Conservation (phyloP, 2,113 vertebrate genomes). For the Heterotilapia buettikoferi region DNA sequence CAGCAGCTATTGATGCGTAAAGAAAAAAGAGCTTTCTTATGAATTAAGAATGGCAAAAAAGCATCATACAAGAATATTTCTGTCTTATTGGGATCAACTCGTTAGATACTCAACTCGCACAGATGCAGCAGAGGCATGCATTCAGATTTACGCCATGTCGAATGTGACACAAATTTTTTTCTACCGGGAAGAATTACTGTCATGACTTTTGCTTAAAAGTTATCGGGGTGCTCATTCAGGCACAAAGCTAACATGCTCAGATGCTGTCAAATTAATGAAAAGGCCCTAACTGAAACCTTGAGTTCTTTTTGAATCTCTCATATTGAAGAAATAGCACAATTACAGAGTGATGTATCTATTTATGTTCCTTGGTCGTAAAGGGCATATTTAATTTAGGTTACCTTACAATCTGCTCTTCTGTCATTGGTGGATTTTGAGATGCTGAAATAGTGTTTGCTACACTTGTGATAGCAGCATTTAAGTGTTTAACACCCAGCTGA, state of each 20-base stretch:
- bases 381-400: constrained; percentile 10
- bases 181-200: background rate
- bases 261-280: background rate
- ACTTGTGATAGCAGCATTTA: constrained; percentile 15
- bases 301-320: constrained; percentile 11
- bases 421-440: constrained; percentile 9
- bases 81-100: background rate
- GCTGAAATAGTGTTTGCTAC: constrained; percentile 12
- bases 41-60: background rate
- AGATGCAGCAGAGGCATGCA: background rate
- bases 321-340: constrained; percentile 52
- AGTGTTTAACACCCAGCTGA: background rate
- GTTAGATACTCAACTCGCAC: background rate
- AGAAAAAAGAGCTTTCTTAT: background rate
- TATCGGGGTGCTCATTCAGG: background rate
- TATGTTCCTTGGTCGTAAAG: constrained; percentile 14
- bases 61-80: background rate
- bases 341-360: background rate
- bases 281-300: constrained; percentile 11
- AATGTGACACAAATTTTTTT: background rate
- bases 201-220: background rate
- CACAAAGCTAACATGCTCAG: background rate
- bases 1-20: background rate
- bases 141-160: background rate
- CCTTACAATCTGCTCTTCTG: background rate